Evolutionary conservation across 2,113 vertebrate genomes (phyloP), one percentile per base, ranked within the genome.

Genomic region (Neomonachus schauinslandi): DNA sequence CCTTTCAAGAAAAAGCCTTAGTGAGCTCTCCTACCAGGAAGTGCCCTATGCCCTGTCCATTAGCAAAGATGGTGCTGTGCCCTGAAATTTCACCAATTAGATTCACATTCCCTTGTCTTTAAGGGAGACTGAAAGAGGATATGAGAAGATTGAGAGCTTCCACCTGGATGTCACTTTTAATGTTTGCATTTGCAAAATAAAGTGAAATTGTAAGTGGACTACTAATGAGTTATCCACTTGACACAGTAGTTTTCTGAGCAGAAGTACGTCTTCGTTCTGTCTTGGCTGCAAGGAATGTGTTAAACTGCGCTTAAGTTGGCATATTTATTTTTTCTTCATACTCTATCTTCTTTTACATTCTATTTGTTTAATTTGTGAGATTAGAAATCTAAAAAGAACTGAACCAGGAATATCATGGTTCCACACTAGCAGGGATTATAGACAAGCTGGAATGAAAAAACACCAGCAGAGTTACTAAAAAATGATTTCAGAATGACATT

Each of bases 361-460:
- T 4, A 87, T 84, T 61, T 82, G 3, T 63, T 82, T 93, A 36
- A 76, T 65, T 93, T 85, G 46, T 81, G 28, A 86, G 6, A 19
- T 79, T 94, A 84, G 39, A 77, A 65, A 72, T 77, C 77, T 42
- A 12, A 86, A 82, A 93, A 82, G 24, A 96, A 63, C 65, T n/a
- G 13, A 95, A 77, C 10, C n/a, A 67, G n/a, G 51, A 89, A 98
- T 84, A 87, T 84, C 74, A 74, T 86, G 46, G 39, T 72, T 81
- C 18, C 18, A 22, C n/a, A 82, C 19, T 53, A 79, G 80, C 0
- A 63, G 51, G 33, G 53, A 89, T 90, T 65, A 90, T 42, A 93
- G 59, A 88, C 24, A 95, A 95, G 18, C 19, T 11, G 76, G 22
- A 86, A 82, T 1, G 63, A 51, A 82, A 81, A 53, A 33, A 55